phyloP scores from a whole-genome alignment of 53 echinoderm and acorn worm genomes.

The Zoroaster sp. region DNA sequence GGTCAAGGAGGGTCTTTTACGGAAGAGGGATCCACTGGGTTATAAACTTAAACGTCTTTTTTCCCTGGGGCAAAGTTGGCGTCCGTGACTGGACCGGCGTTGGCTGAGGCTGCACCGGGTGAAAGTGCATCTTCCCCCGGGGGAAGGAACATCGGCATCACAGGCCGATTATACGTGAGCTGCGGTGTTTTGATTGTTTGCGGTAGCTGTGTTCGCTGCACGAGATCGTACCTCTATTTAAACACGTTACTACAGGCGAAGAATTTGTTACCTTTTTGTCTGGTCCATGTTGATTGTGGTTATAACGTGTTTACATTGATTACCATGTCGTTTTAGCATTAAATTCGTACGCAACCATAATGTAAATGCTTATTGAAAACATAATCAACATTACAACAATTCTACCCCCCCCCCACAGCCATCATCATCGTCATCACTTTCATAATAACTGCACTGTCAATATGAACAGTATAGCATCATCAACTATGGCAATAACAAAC shows the following conservation, averaged over 20 bases:
- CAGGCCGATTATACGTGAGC: slow-evolving; percentile 17
- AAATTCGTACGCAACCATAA: background rate
- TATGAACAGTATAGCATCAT: no score
- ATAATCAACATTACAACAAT: no score
- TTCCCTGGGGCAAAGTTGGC: background rate
- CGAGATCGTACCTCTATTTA: background rate
- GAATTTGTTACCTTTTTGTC: slow-evolving; percentile 19
- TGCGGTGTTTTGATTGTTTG: slow-evolving; percentile 19
- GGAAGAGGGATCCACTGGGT: no score
- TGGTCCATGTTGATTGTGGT: background rate
- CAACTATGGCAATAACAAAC: no score
- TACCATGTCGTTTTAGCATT: slow-evolving; percentile 8
- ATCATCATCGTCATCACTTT: background rate
- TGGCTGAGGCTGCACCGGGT: background rate
- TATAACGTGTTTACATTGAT: slow-evolving; percentile 48
- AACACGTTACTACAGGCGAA: background rate
- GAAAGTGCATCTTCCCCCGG: slow-evolving; percentile 31
- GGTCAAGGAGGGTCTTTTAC: slow-evolving; percentile 1
- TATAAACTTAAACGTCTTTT: background rate
- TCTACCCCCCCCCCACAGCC: background rate
- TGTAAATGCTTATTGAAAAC: no score
- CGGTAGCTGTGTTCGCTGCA: slow-evolving; percentile 25
- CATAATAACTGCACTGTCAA: no score
- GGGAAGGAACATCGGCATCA: slow-evolving; percentile 14
- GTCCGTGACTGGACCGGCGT: slow-evolving; percentile 12